Evolutionary conservation across 2,113 vertebrate genomes (phyloP), one percentile per base, ranked within the genome.

Genomic region (Tragelaphus scriptus): DNA sequence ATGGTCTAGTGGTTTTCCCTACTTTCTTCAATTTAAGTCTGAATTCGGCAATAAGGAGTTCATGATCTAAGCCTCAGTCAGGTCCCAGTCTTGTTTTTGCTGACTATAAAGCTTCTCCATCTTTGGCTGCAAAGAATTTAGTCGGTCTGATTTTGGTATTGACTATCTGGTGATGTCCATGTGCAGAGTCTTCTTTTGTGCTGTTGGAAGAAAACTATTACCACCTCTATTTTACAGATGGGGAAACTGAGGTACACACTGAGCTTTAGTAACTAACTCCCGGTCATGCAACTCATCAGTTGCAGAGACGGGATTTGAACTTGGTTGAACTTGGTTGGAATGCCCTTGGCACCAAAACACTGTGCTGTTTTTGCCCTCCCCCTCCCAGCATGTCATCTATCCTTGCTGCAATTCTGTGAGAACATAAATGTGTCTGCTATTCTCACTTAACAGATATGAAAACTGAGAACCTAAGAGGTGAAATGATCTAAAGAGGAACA

Each of bases 21-120:
- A 12, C 65, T 71, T 36, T 36, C 19, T 36, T 71, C n/a, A 36
- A 71, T 12, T 71, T 71, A 71, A 71, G 65, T 36, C 65, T 71
- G 65, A 71, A 36, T 71, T 71, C 0, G 0, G 17, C 9, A 11
- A 2, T 36, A 23, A 36, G 19, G n/a, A 71, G n/a, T 71, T 71
- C n/a, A 23, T 71, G 19, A 36, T 71, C 65, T 36, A 23, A 36
- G 17, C 65, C 17, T 71, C 17, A 71, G 65, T 11, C n/a, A 36
- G 65, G 9, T 71, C n/a, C n/a, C 2, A 1, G 17, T 68, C 65
- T 68, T 68, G n/a, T 68, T 36, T 71, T 71, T 71, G 65, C n/a
- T 71, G n/a, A 71, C n/a, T 21, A 71, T 71, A 71, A 8, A 71
- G 65, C 19, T 71, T 36, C 65, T 71, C n/a, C 65, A 36, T 36